Percentiles rank a stretch among this genome's conserved stretches.
Conservation (phyloP, 2,113 vertebrate genomes). For the Morone saxatilis region DNA sequence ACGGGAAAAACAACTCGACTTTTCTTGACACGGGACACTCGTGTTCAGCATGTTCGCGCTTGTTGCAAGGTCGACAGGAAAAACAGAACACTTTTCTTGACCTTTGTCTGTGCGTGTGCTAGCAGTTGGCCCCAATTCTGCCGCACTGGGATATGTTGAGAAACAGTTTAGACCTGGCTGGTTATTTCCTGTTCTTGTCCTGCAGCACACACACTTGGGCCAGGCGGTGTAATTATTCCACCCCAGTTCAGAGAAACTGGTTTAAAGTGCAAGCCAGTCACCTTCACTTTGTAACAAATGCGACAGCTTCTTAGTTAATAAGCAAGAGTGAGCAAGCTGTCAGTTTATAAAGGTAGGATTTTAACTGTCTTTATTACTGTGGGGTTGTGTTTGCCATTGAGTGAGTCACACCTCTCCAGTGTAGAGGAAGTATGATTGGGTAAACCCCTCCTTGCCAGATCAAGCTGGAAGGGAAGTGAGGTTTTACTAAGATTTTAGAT, state of each 20-base stretch:
- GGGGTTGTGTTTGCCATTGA: constrained; percentile 34
- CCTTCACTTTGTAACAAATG: constrained; percentile 19
- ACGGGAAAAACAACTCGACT: constrained; percentile 43
- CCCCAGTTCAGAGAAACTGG: constrained; percentile 19
- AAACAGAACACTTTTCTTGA: constrained; percentile 47
- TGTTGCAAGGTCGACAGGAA: constrained; percentile 39
- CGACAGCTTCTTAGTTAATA: not conserved
- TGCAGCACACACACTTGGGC: not conserved
- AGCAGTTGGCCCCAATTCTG: not conserved
- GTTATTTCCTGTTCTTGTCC: constrained; percentile 37
- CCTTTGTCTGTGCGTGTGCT: constrained; percentile 20
- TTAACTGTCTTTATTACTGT: constrained; percentile 13
- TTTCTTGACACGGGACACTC: constrained; percentile 41
- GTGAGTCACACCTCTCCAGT: constrained; percentile 49
- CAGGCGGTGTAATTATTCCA: constrained; percentile 9
- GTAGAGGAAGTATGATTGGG: constrained; percentile 72
- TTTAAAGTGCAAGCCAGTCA: constrained; percentile 1
- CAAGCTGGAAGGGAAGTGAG: constrained; percentile 60
- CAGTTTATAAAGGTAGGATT: not conserved
- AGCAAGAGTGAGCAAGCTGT: not conserved
- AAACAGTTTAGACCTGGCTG: constrained; percentile 13
- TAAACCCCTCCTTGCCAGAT: constrained; percentile 62
- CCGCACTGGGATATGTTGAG: constrained; percentile 33
- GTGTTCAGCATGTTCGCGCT: constrained; percentile 44
- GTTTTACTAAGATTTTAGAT: constrained; percentile 56